Conservation (phyloP, 2,797 vertebrate species). For the Sebastes jordani region DNA sequence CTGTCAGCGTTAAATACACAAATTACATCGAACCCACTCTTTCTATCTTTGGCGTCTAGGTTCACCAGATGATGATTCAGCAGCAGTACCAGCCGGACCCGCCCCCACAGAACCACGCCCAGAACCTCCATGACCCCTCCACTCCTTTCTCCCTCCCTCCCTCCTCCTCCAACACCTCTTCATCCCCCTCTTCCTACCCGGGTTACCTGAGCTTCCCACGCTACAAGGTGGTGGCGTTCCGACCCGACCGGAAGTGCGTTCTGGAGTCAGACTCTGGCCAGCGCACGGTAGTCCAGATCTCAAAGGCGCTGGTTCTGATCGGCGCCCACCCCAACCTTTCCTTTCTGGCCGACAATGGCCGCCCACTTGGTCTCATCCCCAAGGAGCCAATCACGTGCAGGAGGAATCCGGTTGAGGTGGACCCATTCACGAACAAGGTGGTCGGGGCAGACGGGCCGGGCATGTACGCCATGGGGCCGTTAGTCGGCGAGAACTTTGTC, state of each 20-base stretch:
- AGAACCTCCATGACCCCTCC: not conserved
- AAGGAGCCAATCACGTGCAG: slow-evolving; percentile 78
- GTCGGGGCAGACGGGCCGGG: slow-evolving; percentile 67
- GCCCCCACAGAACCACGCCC: not conserved
- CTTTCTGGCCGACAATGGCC: slow-evolving; percentile 74
- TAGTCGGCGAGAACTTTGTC: slow-evolving; percentile 88
- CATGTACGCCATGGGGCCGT: slow-evolving; percentile 85
- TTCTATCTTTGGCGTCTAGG: slow-evolving; percentile 35
- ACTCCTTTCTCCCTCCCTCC: not conserved
- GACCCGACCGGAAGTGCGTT: slow-evolving; percentile 78
- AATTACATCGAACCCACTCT: not conserved
- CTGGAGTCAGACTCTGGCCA: slow-evolving; percentile 75
- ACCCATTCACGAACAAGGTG: slow-evolving; percentile 79
- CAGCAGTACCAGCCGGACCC: slow-evolving; percentile 69
- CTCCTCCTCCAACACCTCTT: not conserved
- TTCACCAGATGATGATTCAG: slow-evolving; percentile 88
- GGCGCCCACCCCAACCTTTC: slow-evolving; percentile 84
- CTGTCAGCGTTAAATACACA: too few species aligned
- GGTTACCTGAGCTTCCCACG: slow-evolving; percentile 84
- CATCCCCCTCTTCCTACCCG: slow-evolving; percentile 66
- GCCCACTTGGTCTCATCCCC: slow-evolving; percentile 54
- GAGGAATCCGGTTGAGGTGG: slow-evolving; percentile 81
- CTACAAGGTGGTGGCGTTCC: slow-evolving; percentile 75
- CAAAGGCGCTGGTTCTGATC: slow-evolving; percentile 83
- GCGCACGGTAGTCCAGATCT: slow-evolving; percentile 74